Evolutionary conservation across 2,797 vertebrate species (phyloP).

Genomic region (Taenioides sp.): DNA sequence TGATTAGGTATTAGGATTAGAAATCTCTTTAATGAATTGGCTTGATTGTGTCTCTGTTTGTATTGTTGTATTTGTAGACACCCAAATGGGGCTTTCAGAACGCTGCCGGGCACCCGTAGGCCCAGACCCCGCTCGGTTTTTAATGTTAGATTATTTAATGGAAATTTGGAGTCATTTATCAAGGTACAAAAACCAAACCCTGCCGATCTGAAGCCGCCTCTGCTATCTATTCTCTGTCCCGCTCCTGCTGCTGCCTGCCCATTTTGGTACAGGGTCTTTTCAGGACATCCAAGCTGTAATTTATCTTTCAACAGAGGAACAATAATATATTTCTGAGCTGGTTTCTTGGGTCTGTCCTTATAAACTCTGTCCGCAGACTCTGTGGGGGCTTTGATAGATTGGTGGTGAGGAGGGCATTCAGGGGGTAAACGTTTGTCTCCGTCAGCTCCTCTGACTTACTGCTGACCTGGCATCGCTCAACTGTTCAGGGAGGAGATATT

Average conservation of each 20-base stretch:
- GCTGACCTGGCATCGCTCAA: conserved; percentile 62
- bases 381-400: conserved; percentile 39
- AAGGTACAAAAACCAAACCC: conserved; percentile 84
- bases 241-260: conserved; percentile 56
- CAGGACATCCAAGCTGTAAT: conserved; percentile 46
- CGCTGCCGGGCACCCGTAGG: conserved; percentile 86
- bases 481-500: conserved; percentile 49
- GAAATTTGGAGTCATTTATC: conserved; percentile 94
- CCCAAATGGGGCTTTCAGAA: conserved; percentile 88
- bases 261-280: conserved; percentile 53
- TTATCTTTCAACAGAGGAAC: conserved; percentile 25
- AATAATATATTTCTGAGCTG: conserved; percentile 42
- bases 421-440: conserved; percentile 53
- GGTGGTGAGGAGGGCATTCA: conserved; percentile 44
- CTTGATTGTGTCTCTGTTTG: conserved; percentile 57
- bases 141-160: conserved; percentile 97
- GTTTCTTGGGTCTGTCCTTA: conserved; percentile 46
- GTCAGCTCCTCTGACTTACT: conserved; percentile 60
- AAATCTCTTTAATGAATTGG: conserved; percentile 25
- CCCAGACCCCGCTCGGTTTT: conserved; percentile 89
- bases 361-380: conserved; percentile 30
- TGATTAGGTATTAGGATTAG: conserved; percentile 24
- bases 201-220: conserved; percentile 59
- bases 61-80: conserved; percentile 77
- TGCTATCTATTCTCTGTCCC: conserved; percentile 69